A percentile compares a stretch with the other conserved stretches of the same genome.
Conservation (phyloP, 2,888 invertebrate genomes). For the Noctua fimbriata region DNA sequence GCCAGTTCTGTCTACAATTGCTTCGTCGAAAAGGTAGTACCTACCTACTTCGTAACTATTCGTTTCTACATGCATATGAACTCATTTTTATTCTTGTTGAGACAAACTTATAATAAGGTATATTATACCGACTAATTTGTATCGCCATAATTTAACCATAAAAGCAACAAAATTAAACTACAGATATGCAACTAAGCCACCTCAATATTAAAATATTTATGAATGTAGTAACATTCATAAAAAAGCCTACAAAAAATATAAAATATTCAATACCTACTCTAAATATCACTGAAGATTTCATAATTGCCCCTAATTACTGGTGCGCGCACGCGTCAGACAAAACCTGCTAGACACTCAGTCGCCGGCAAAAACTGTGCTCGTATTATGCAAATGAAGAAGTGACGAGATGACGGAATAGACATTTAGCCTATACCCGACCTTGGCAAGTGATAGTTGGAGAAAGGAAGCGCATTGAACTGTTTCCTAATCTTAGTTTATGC, state of each 20-base stretch:
- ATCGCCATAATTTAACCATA: background rate
- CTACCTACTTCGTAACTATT: background rate
- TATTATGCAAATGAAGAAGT: constrained; percentile 50
- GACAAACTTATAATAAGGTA: background rate
- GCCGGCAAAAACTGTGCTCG: constrained; percentile 44
- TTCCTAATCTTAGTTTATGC: constrained; percentile 39
- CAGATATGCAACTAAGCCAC: constrained; percentile 1
- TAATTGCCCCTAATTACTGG: constrained; percentile 48
- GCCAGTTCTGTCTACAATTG: constrained; percentile 2
- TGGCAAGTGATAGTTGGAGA: constrained; percentile 48
- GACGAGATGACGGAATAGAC: constrained; percentile 37
- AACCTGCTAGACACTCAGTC: constrained; percentile 58
- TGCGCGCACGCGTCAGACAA: constrained; percentile 5
- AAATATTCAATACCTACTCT: constrained; percentile 25
- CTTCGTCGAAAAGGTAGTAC: constrained; percentile 13
- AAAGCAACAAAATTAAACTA: background rate
- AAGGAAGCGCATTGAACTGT: constrained; percentile 55
- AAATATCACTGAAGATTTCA: constrained; percentile 30
- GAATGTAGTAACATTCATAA: constrained; percentile 11
- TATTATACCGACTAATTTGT: constrained; percentile 1
- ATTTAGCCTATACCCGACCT: constrained; percentile 49
- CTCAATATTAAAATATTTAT: constrained; percentile 8
- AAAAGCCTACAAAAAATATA: constrained; percentile 17
- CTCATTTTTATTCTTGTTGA: background rate
- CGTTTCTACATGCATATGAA: background rate